phyloP scores from a whole-genome alignment of 2,888 invertebrate genomes.

The Cryptus armator region DNA sequence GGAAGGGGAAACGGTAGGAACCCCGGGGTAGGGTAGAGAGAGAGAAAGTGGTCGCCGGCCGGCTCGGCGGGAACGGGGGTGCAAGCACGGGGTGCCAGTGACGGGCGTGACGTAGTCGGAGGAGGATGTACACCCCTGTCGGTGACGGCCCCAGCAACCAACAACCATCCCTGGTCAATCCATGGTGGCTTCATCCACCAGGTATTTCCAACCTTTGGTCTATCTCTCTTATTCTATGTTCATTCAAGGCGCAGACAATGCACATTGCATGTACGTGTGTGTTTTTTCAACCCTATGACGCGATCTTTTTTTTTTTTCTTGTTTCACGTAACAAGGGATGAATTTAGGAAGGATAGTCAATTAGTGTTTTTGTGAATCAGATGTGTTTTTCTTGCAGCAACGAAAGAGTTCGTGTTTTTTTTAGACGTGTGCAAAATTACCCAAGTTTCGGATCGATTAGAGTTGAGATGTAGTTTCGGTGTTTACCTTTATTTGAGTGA shows the following conservation, averaged over 20 bases:
- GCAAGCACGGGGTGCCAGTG: conserved; percentile 82
- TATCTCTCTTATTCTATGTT: conserved; percentile 24
- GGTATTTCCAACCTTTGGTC: conserved; percentile 76
- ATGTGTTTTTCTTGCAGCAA: background rate
- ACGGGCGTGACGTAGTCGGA: conserved; percentile 84
- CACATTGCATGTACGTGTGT: background rate
- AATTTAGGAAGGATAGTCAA: background rate
- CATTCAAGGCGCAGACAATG: background rate
- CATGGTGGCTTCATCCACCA: conserved; percentile 84
- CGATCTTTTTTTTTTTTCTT: background rate
- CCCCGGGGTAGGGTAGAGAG: conserved; percentile 70
- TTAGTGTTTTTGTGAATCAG: background rate
- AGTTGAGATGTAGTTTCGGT: background rate
- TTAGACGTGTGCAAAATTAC: background rate
- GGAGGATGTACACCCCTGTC: conserved; percentile 85
- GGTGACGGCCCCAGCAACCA: conserved; percentile 83
- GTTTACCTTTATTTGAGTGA: background rate
- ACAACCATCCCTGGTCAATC: conserved; percentile 83
- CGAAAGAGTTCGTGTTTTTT: background rate
- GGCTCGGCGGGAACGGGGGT: conserved; percentile 75
- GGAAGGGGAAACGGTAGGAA: conserved; percentile 79
- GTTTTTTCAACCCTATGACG: background rate
- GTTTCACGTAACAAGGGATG: background rate
- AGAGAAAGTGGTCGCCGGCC: conserved; percentile 74
- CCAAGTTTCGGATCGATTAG: background rate